phyloP scores from a whole-genome alignment of 1,140 invertebrate species.

The Papilio xuthus region DNA sequence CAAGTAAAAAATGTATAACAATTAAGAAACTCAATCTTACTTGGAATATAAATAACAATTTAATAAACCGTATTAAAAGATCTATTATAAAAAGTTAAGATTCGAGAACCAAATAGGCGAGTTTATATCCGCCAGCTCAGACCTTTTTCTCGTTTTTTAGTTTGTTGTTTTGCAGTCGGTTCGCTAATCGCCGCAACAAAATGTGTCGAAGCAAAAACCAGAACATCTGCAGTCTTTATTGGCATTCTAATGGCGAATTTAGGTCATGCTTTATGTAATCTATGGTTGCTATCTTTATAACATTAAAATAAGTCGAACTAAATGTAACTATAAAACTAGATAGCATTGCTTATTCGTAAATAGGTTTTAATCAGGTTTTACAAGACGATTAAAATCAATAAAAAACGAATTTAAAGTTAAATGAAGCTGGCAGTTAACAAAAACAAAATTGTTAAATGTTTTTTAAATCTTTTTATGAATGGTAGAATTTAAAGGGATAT shows the following conservation, averaged over 20 bases:
- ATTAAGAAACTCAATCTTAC: background rate
- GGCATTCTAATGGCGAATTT: constrained; percentile 19
- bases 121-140: background rate
- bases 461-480: background rate
- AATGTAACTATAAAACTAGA: too few relatives aligned
- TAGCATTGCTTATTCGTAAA: too few relatives aligned
- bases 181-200: constrained; percentile 27
- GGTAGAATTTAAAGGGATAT: background rate
- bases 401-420: too few relatives aligned
- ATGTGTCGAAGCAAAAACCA: constrained; percentile 30
- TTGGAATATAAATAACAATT: background rate
- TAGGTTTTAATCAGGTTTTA: too few relatives aligned
- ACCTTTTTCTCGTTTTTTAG: constrained; percentile 8
- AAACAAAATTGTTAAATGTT: background rate
- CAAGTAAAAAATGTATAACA: too few relatives aligned
- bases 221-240: constrained; percentile 28
- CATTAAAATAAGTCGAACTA: too few relatives aligned
- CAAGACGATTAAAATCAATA: too few relatives aligned
- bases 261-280: constrained; percentile 13
- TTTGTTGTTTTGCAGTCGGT: constrained; percentile 5
- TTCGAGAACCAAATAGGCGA: background rate
- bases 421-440: background rate
- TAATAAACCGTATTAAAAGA: background rate
- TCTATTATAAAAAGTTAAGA: background rate
- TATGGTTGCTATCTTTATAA: background rate